Conservation (phyloP, 1,140 invertebrate species). For the Paraescarpia echinospica region DNA sequence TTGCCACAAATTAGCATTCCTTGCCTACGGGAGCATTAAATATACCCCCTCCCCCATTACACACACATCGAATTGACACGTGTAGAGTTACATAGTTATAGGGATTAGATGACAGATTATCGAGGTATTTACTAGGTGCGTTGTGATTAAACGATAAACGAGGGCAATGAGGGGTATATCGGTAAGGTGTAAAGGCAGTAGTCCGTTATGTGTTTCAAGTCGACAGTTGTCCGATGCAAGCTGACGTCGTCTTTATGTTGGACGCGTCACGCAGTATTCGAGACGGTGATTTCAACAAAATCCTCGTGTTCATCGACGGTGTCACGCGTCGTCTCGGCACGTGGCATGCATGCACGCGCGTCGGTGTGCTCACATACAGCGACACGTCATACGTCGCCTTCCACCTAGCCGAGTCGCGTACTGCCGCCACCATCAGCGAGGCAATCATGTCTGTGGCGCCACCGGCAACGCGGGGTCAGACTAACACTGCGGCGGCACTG, state of each 20-base stretch:
- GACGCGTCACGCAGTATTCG: conserved; percentile 24
- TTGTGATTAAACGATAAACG: not conserved
- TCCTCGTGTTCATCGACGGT: conserved; percentile 22
- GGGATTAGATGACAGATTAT: too few relatives aligned
- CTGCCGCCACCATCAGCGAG: not conserved
- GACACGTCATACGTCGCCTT: not conserved
- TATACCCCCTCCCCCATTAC: too few relatives aligned
- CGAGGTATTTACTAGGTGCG: too few relatives aligned
- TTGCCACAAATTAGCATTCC: too few relatives aligned
- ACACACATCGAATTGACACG: too few relatives aligned
- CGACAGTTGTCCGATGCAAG: not conserved
- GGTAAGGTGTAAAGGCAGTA: not conserved
- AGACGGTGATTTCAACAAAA: conserved; percentile 10
- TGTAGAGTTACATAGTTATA: too few relatives aligned
- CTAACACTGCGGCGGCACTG: conserved; percentile 24
- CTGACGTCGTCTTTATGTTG: conserved; percentile 25
- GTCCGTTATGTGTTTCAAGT: not conserved
- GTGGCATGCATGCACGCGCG: not conserved
- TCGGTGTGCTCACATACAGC: conserved; percentile 11
- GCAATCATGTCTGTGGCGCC: conserved; percentile 19
- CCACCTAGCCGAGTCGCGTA: not conserved
- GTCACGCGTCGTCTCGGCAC: not conserved
- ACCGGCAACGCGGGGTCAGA: not conserved
- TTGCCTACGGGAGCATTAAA: too few relatives aligned
- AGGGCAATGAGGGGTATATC: not conserved